Evolutionary conservation across 2,113 vertebrate species (phyloP), one percentile per base, ranked within the genome.

Genomic region (Zosterops borbonicus): DNA sequence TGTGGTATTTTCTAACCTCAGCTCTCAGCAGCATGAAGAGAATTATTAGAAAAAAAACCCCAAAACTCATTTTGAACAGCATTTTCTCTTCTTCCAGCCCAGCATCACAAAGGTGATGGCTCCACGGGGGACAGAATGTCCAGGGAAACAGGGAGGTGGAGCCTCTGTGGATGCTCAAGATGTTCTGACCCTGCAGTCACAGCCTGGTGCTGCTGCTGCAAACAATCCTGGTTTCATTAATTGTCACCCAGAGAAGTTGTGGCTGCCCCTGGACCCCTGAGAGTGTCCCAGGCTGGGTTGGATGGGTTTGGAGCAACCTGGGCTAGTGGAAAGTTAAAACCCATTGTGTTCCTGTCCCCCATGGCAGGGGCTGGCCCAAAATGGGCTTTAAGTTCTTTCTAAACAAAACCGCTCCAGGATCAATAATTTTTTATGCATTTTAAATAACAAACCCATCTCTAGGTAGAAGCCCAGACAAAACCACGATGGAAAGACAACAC

Each of bases 401-500:
- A 53, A 46, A 52, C 62, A 69, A 41, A 68, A 47, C 24, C 20
- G 2, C 29, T 75, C 20, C 62, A n/a, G 53, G 53, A 53, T 15
- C 42, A 25, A 14, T 14, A 4, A 28, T 9, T 27, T 33, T 12
- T 52, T 6, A 16, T 4, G 0, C 24, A 9, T 16, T 92, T 77
- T 35, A 25, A 59, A 23, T 9, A 46, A 39, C 20, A 49, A 52
- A 25, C 12, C 12, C 25, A 35, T 24, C 65, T 47, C 20, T 4
- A 60, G 44, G 59, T 50, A 6, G 29, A 11, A 2, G 3, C 56
- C 29, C 14, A 6, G 25, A 22, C 29, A 63, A 49, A 68, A 21
- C n/a, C 35, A 6, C 0, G 14, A 2, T 12, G 31, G 17, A 6
- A 76, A 12, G 7, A 9, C 31, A 86, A 2, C 18, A 3, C 7